phyloP scores from a whole-genome alignment of 2,797 vertebrate genomes.

The Parotocinclus haroldoi region DNA sequence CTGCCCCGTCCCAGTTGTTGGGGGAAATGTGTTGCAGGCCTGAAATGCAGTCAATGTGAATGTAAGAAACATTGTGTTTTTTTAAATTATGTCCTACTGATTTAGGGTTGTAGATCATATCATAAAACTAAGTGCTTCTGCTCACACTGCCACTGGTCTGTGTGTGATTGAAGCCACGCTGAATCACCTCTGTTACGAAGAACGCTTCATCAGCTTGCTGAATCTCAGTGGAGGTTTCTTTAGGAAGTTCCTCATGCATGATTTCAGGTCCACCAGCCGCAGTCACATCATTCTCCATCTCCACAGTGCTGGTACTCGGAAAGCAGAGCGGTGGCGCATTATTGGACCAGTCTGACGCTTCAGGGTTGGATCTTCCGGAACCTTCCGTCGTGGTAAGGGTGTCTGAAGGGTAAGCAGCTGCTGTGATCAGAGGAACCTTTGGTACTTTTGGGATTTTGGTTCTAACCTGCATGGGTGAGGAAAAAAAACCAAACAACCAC shows the following conservation, averaged over 20 bases:
- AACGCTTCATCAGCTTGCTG: constrained; percentile 59
- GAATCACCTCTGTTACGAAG: constrained; percentile 82
- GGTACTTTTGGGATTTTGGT: constrained; percentile 60
- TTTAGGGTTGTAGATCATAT: too few species aligned
- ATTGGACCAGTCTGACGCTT: constrained; percentile 7
- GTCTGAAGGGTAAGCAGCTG: constrained; percentile 18
- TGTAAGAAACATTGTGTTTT: too few species aligned
- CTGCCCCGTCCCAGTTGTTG: too few species aligned
- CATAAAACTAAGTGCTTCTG: too few species aligned
- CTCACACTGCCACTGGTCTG: too few species aligned
- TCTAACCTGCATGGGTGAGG: constrained; percentile 59
- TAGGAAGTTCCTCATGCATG: too few species aligned
- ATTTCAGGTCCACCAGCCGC: constrained; percentile 7
- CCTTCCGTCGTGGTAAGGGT: constrained; percentile 10
- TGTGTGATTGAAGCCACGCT: too few species aligned
- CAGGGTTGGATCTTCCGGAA: constrained; percentile 7
- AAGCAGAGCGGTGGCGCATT: constrained; percentile 13
- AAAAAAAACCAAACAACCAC: constrained; percentile 4
- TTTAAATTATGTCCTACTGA: too few species aligned
- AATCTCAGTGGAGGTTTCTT: too few species aligned
- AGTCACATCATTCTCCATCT: constrained; percentile 9
- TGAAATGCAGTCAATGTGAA: too few species aligned
- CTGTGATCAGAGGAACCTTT: constrained; percentile 52
- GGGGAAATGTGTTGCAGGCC: too few species aligned
- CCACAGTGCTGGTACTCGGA: constrained; percentile 25